phyloP scores from a whole-genome alignment of 2,113 vertebrate genomes.

The Ivindomyrus marchei region DNA sequence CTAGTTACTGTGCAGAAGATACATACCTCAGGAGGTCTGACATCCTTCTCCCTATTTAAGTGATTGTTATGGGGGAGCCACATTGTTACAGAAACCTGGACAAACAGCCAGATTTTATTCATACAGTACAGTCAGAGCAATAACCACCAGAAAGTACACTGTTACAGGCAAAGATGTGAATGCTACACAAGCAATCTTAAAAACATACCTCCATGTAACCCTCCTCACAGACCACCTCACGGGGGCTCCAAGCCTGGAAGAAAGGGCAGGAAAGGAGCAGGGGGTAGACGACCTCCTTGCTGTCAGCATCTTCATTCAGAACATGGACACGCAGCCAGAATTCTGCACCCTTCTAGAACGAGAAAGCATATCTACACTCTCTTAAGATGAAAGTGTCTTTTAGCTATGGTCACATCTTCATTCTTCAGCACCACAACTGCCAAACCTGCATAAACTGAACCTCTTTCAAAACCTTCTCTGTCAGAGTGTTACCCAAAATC shows the following conservation, averaged over 20 bases:
- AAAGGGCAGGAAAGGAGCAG: conserved; percentile 33
- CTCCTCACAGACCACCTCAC: conserved; percentile 40
- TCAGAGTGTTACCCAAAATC: neutral
- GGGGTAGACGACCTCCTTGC: conserved; percentile 14
- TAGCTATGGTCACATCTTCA: neutral
- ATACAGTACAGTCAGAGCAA: neutral
- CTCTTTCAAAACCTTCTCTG: neutral
- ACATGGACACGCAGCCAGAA: conserved; percentile 34
- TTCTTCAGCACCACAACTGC: neutral
- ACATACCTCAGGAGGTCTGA: neutral
- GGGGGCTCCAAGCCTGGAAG: conserved; percentile 22
- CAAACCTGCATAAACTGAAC: neutral
- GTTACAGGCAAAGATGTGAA: neutral
- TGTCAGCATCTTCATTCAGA: conserved; percentile 20
- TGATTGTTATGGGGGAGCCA: neutral
- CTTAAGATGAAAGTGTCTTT: neutral
- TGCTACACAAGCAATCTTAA: neutral
- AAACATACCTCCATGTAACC: conserved; percentile 37
- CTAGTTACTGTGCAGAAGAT: neutral
- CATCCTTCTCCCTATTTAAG: neutral
- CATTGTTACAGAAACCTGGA: neutral
- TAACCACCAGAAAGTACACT: neutral
- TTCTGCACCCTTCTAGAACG: conserved; percentile 26
- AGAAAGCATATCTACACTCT: neutral
- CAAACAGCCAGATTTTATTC: neutral